Base-by-base conservation (phyloP, 1,140 invertebrate species). In the Oryctes rhinoceros region DNA sequence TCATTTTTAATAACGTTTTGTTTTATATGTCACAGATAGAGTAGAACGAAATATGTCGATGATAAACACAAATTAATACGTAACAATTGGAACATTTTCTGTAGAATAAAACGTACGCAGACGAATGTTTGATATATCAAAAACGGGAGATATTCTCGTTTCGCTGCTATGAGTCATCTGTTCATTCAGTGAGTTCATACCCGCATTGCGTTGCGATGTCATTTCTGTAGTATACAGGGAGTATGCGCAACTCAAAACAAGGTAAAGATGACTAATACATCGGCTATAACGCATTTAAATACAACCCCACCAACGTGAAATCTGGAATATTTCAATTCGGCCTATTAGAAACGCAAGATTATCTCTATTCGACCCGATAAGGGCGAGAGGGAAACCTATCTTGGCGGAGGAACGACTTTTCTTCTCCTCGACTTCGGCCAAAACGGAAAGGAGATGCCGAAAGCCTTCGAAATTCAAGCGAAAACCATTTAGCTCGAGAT, bases 151-250 rank as follows among this genome's bases (percentile, higher is more conserved):
- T 71, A 5, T 71, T 53, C 65, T 20, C 6, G n/a, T 24, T 67
- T 35, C 20, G 18, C 18, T 30, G 30, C 39, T 48, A 76, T 76
- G 74, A 76, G 74, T 76, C 74, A 76, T 76, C 74, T 76, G 74
- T 76, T 48, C 74, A 76, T 76, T 76, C 65, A 67, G 65, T 67
- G 30, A 37, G 39, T 37, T 76, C 74, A 76, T 76, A 76, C 30
- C 37, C 74, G 37, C 37, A 48, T n/a, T 44, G 35, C 74, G 18
- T 44, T 76, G 35, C 74, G 74, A 44, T 76, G 44, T 76, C 74
- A 76, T 76, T 76, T 20, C 10, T 76, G 10, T 76, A 48, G 74
- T 67, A 35, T 35, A 20, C 20, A 62, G 53, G 18, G 13, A 15
- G 18, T 74, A 30, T 76, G 74, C 74, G 74, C 74, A 76, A 30